Conservation (phyloP, 2,113 vertebrate species). For the Stegastes partitus region DNA sequence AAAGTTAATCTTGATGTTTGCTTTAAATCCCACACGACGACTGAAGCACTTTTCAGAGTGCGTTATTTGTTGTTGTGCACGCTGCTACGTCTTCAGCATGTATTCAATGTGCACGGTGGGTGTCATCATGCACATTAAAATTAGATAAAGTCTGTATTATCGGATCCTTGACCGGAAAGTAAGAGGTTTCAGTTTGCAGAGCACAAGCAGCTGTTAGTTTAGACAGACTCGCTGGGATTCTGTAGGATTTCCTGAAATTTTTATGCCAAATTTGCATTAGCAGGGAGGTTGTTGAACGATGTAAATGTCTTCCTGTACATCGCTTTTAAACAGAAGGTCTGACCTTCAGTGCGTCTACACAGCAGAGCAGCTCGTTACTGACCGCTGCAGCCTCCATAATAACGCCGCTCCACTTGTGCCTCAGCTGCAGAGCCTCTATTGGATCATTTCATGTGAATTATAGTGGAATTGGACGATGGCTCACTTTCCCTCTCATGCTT, state of each 20-base stretch:
- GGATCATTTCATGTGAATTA: slow-evolving; percentile 44
- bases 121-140: too few species aligned
- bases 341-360: background rate
- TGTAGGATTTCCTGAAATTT: too few species aligned
- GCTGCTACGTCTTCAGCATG: too few species aligned
- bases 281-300: background rate
- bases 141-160: too few species aligned
- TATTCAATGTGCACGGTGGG: too few species aligned
- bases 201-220: too few species aligned
- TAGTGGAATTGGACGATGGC: background rate
- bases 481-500: background rate
- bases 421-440: slow-evolving; percentile 15
- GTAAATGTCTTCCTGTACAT: background rate
- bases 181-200: too few species aligned
- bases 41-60: too few species aligned
- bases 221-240: too few species aligned
- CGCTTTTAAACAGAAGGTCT: background rate
- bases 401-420: background rate
- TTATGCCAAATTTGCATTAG: too few species aligned
- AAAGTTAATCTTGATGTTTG: background rate
- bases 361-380: fast-evolving
- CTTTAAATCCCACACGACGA: background rate
- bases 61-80: too few species aligned
- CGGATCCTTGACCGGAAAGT: too few species aligned
- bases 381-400: background rate